Percentiles rank a stretch among this genome's conserved stretches.
Conservation (phyloP, 1,140 invertebrate species). For the Hyphantria cunea region DNA sequence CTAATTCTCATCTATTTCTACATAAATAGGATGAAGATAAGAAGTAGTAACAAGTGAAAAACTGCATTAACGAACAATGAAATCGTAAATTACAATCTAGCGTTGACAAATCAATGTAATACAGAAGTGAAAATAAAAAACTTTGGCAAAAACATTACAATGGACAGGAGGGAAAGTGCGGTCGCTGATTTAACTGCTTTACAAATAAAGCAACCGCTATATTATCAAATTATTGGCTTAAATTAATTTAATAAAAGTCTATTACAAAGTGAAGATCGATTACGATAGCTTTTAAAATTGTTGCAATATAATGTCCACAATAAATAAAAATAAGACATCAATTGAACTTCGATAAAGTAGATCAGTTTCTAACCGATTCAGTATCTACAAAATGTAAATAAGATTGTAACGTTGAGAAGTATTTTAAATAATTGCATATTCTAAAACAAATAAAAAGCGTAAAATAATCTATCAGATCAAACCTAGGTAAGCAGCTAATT, state of each 20-base stretch:
- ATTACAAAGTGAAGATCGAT: slow-evolving; percentile 13
- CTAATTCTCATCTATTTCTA: background rate
- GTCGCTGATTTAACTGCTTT: slow-evolving; percentile 15
- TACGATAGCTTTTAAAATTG: slow-evolving; percentile 21
- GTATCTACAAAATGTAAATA: slow-evolving; percentile 1
- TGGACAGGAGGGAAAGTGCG: slow-evolving; percentile 30
- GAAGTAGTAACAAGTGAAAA: slow-evolving; percentile 12
- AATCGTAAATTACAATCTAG: slow-evolving; percentile 25
- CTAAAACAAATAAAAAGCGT: slow-evolving; percentile 17
- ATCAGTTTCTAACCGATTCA: slow-evolving; percentile 10
- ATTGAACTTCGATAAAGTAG: slow-evolving; percentile 16
- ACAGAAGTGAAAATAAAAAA: slow-evolving; percentile 20
- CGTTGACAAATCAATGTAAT: slow-evolving; percentile 36
- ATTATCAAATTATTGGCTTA: background rate
- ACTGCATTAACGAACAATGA: slow-evolving; percentile 25
- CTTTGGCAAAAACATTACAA: slow-evolving; percentile 21
- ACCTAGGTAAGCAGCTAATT: slow-evolving; percentile 31
- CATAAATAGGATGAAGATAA: slow-evolving; percentile 10
- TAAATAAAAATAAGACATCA: slow-evolving; percentile 15
- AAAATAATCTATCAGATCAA: slow-evolving; percentile 14
- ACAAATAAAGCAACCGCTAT: slow-evolving; percentile 1
- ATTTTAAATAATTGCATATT: slow-evolving; percentile 6
- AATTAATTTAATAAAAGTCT: slow-evolving; percentile 25
- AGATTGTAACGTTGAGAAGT: slow-evolving; percentile 2
- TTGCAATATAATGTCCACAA: background rate